A percentile compares a stretch with the other conserved stretches of the same genome.
phyloP scores from a whole-genome alignment of 2,113 vertebrate genomes.

The Aix galericulata region DNA sequence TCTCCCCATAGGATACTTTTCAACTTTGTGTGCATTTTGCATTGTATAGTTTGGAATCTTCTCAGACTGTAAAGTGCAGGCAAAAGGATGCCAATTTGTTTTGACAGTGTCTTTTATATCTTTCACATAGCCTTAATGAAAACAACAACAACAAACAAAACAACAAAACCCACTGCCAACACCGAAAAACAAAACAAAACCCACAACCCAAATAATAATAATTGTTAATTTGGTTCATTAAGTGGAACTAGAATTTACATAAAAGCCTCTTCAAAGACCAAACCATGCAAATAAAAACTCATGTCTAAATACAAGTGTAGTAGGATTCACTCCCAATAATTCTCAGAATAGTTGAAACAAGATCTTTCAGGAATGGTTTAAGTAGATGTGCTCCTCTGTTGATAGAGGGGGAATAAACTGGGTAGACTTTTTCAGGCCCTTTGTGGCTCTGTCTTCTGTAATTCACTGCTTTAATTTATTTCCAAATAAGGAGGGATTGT shows the following conservation, averaged over 20 bases:
- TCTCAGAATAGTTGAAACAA: not conserved
- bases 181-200: not conserved
- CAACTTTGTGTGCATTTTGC: not conserved
- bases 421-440: not conserved
- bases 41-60: not conserved
- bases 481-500: not conserved
- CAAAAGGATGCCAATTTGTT: not conserved
- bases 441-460: not conserved
- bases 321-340: not conserved
- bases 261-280: not conserved
- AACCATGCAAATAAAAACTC: not conserved
- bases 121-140: not conserved
- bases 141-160: not conserved
- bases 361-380: not conserved
- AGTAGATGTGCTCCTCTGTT: not conserved
- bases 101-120: not conserved
- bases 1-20: conserved; percentile 14
- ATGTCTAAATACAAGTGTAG: not conserved
- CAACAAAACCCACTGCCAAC: too few relatives aligned
- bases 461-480: not conserved
- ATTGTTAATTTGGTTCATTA: not conserved
- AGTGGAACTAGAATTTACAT: not conserved
- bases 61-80: not conserved
- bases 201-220: not conserved
- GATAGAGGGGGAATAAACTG: not conserved